These are phyloP conservation scores for Tipula unca DNA, from an alignment of 2,888 invertebrate species.

Conservation along the genomic window DNA sequence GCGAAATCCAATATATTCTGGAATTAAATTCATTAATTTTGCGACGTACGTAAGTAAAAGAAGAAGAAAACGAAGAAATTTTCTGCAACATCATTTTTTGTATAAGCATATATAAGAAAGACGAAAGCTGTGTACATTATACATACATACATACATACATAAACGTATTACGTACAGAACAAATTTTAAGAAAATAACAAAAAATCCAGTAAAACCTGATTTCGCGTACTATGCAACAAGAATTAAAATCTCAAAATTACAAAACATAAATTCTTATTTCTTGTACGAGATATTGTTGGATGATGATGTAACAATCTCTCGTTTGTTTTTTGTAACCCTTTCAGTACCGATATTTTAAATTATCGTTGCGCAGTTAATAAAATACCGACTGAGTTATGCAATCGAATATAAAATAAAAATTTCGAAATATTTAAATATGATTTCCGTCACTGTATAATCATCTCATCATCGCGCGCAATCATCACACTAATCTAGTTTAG, in stretches of 20 bases:
- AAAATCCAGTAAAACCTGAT: slow-evolving; percentile 14
- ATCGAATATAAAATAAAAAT: background rate
- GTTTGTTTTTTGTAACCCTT: background rate
- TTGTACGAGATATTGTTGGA: background rate
- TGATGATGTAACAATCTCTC: background rate
- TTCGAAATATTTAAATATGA: background rate
- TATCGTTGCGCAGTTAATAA: background rate
- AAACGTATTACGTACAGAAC: no score
- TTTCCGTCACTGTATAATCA: background rate
- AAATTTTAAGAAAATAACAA: background rate
- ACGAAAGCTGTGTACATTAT: background rate
- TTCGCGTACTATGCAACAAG: background rate
- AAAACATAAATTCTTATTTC: background rate
- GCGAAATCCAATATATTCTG: no score
- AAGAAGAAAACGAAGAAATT: background rate
- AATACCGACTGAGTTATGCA: background rate
- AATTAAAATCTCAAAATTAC: background rate
- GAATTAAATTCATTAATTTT: background rate
- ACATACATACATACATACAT: no score
- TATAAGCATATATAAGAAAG: background rate
- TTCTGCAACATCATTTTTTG: background rate
- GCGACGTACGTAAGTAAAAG: background rate
- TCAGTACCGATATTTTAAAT: background rate
- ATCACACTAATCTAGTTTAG: background rate
- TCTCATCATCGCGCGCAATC: background rate